Base-by-base conservation (phyloP, 2,113 vertebrate genomes). In the Austrofundulus limnaeus region DNA sequence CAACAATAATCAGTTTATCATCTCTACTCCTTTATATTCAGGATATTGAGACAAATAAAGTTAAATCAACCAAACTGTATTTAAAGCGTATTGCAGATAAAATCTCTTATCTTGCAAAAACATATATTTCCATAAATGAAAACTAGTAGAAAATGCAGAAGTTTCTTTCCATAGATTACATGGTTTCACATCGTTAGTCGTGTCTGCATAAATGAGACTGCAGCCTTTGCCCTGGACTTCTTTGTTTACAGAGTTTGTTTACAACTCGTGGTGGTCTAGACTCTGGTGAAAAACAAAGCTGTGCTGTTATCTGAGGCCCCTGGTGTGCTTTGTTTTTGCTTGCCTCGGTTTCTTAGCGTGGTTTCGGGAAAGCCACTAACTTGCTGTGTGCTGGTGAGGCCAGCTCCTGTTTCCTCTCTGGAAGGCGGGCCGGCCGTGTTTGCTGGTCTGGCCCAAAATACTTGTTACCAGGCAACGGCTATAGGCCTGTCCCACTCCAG, bases 361-460 rank as follows among this genome's bases (percentile, higher is more conserved):
- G 65, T 90, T 88, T 88, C 85, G 84, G 86, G 87, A 90, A 34
- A 90, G 85, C 64, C 75, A 70, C 80, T 77, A 80, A 78, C 85
- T 85, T 80, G 82, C 74, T 77, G 69, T 75, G 60, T 56, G 72
- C 73, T 90, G 85, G 77, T 66, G 78, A 89, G 89, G 77, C 82
- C 86, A 69, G 80, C 85, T 89, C 81, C 84, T 76, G 62, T 91
- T 91, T 90, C 85, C 88, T 72, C 66, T 79, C 10, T 81, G 84
- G 85, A 87, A 87, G 90, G 89, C 83, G 87, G 85, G 82, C 68
- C n/a, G n/a, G n/a, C n/a, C 85, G 1, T 90, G 88, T 87, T 91
- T 91, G 87, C 89, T 84, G 56, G 70, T 91, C 85, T 86, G 88
- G 89, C 86, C 87, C 90, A 91, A 92, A 92, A 93, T 92, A 92